Percentiles rank a stretch among this genome's conserved stretches.
Evolutionary conservation across 2,113 vertebrate species (phyloP).

Genomic region (Cercopithecus mona): DNA sequence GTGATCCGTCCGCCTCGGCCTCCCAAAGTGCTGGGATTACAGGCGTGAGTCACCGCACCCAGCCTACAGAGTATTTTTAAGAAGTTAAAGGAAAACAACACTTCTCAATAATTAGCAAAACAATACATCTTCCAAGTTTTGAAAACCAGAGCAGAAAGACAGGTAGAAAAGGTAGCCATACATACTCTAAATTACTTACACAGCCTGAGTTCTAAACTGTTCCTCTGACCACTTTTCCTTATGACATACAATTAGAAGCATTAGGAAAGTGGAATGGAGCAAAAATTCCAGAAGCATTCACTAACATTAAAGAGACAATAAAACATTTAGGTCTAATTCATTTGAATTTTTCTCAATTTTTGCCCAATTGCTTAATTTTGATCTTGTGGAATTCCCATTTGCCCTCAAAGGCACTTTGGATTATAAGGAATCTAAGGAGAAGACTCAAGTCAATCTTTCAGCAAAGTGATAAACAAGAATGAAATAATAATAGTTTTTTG

Average conservation of each 20-base stretch:
- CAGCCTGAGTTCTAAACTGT: slow-evolving; percentile 35
- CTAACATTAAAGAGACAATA: slow-evolving; percentile 26
- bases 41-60: too few species aligned
- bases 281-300: slow-evolving; percentile 49
- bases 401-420: not conserved
- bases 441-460: not conserved
- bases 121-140: slow-evolving; percentile 24
- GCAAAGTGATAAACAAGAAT: not conserved
- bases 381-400: not conserved
- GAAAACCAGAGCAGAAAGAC: not conserved
- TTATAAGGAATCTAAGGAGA: not conserved
- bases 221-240: slow-evolving; percentile 30
- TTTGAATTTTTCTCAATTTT: slow-evolving; percentile 20
- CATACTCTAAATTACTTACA: not conserved
- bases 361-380: not conserved
- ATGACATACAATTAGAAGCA: slow-evolving; percentile 28
- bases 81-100: slow-evolving; percentile 33
- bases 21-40: too few species aligned
- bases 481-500: not conserved
- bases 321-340: not conserved
- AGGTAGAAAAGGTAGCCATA: not conserved
- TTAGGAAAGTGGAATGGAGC: slow-evolving; percentile 36
- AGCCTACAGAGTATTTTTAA: slow-evolving; percentile 10
- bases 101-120: not conserved
- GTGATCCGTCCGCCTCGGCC: too few species aligned